Conservation (phyloP, 2,113 vertebrate genomes). For the Trematocara nigrifrons region DNA sequence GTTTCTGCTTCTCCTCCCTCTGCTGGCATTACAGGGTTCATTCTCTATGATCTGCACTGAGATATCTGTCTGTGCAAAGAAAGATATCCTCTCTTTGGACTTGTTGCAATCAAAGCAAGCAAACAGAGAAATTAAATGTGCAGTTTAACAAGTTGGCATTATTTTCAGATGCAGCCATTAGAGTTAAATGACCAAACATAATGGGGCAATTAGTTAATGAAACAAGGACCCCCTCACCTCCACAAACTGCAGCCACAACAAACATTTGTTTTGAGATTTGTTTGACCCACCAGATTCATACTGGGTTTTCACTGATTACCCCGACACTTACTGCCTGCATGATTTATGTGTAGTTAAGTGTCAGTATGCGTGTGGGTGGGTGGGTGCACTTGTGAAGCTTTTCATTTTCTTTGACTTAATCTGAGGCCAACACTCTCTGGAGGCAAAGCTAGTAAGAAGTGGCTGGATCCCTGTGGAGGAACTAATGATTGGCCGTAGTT, state of each 20-base stretch:
- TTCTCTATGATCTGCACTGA: neutral
- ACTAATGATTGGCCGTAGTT: constrained; percentile 33
- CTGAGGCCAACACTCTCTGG: constrained; percentile 24
- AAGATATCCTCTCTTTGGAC: neutral
- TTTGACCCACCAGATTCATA: neutral
- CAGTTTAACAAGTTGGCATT: constrained; percentile 18
- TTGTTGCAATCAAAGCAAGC: neutral
- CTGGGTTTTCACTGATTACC: neutral
- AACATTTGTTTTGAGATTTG: neutral
- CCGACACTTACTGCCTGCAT: neutral
- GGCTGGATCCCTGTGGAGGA: constrained; percentile 38
- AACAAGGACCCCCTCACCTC: neutral
- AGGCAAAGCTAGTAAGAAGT: constrained; percentile 44
- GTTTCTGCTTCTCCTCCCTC: neutral
- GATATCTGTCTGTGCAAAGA: neutral
- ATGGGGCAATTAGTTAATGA: constrained; percentile 56
- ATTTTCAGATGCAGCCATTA: constrained; percentile 42
- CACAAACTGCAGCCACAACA: constrained; percentile 9
- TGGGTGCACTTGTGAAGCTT: constrained; percentile 10
- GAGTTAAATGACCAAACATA: constrained; percentile 54
- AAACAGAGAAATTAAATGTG: neutral
- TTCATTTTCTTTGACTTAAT: constrained; percentile 58
- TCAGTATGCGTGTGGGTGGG: neutral
- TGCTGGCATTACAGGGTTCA: neutral
- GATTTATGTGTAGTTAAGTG: neutral